Evolutionary conservation across 2,888 invertebrate genomes (phyloP), one percentile per base, ranked within the genome.

Genomic region (Cephonodes hylas): DNA sequence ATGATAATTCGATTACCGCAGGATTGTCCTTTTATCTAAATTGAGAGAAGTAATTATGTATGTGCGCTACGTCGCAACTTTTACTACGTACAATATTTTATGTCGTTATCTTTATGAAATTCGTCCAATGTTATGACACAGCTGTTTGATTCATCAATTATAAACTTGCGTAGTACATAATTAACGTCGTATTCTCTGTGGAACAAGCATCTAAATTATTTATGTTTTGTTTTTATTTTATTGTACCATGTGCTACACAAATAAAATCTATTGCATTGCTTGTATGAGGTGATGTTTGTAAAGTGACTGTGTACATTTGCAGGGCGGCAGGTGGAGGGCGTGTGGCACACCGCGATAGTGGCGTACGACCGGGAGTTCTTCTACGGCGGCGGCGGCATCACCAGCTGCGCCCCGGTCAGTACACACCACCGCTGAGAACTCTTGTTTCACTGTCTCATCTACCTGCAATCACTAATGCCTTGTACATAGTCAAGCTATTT

Each of bases 291-390:
- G 15, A 13, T 34, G 42, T 44, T 7, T 8, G 5, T 44, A 53
- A 34, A 15, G 46, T 13, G 13, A 56, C 46, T 53, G 45, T 34
- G 44, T 56, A 15, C 18, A 60, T 63, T 72, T 72, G 61, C 89
- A 98, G 98, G 97, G 46, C 95, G 95, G 74, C 95, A 95, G 76
- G 93, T 98, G 67, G 97, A 98, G 77, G 98, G 98, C 62, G 95
- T 98, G 76, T 98, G 98, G 98, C 98, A 98, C 90, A 98, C 98
- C n/a, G 95, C 95, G n/a, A 93, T 98, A 66, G 96, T 98, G 68
- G 97, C 95, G 15, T 97, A 95, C 89, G 96, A 96, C 58, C 93
- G 95, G 69, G 98, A 98, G 91, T 97, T 96, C 88, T 98, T 96
- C 91, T 98, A 95, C 86, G 97, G 98, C 20, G 95, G 95, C 42